A percentile compares a stretch with the other conserved stretches of the same genome.
Evolutionary conservation across 2,888 invertebrate genomes (phyloP).

Genomic region (Pantelozetes paolii): DNA sequence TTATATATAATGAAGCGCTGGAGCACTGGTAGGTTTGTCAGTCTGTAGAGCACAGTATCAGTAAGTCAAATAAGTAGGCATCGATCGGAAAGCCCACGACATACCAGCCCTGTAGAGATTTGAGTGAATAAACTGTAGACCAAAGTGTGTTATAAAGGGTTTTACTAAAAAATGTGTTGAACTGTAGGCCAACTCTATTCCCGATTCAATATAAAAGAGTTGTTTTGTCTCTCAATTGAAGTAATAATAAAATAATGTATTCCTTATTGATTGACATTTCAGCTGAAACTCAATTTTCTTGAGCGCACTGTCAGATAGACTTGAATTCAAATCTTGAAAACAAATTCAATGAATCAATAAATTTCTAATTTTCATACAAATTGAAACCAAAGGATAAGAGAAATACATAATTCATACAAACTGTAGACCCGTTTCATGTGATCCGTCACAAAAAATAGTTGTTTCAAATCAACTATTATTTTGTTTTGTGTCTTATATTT

Average conservation of each 20-base stretch:
- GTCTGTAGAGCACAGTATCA: not conserved
- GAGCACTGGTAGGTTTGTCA: not conserved
- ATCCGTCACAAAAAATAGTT: no score
- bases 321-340: no score
- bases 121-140: not conserved
- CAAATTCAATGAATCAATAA: no score
- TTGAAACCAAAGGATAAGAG: no score
- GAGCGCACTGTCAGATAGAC: not conserved
- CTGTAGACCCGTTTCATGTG: no score
- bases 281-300: not conserved
- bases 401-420: no score
- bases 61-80: no score
- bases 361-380: no score
- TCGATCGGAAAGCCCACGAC: no score
- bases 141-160: not conserved
- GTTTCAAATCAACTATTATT: no score
- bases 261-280: not conserved
- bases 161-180: not conserved
- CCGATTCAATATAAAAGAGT: not conserved
- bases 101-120: no score
- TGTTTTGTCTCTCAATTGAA: not conserved
- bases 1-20: slow-evolving; percentile 23
- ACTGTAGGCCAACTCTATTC: not conserved
- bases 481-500: no score
- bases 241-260: not conserved